These are phyloP conservation scores for Diarsia rubi DNA, from an alignment of 2,888 invertebrate species.

Conservation along the genomic window DNA sequence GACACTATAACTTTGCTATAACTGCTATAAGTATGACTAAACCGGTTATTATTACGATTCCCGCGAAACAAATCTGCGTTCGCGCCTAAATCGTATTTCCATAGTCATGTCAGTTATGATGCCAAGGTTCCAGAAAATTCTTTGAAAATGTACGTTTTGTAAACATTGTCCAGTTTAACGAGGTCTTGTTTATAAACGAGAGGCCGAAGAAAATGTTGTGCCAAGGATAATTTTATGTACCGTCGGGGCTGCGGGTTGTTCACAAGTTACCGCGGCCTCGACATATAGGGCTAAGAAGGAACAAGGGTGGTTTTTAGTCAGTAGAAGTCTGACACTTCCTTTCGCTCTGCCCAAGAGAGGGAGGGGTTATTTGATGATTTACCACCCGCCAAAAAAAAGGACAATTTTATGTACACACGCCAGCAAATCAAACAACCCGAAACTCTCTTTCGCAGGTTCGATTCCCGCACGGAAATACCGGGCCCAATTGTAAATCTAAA, in stretches of 20 bases:
- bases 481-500: too few species aligned
- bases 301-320: too few species aligned
- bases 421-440: too few species aligned
- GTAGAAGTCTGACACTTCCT: too few species aligned
- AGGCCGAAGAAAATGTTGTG: conserved; percentile 35
- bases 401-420: conserved; percentile 4
- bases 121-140: conserved; percentile 48
- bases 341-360: too few species aligned
- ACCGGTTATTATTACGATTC: conserved; percentile 30
- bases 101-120: conserved; percentile 50
- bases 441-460: too few species aligned
- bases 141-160: conserved; percentile 35
- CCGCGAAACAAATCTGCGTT: conserved; percentile 30
- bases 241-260: too few species aligned
- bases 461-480: too few species aligned
- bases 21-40: conserved; percentile 19
- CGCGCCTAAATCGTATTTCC: conserved; percentile 46
- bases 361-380: too few species aligned
- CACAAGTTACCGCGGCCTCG: too few species aligned
- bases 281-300: too few species aligned
- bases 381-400: too few species aligned
- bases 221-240: conserved; percentile 36
- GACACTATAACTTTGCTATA: conserved; percentile 9
- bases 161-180: conserved; percentile 47
- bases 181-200: conserved; percentile 52